phyloP scores from a whole-genome alignment of 2,113 vertebrate genomes.

The Entelurus aequoreus region DNA sequence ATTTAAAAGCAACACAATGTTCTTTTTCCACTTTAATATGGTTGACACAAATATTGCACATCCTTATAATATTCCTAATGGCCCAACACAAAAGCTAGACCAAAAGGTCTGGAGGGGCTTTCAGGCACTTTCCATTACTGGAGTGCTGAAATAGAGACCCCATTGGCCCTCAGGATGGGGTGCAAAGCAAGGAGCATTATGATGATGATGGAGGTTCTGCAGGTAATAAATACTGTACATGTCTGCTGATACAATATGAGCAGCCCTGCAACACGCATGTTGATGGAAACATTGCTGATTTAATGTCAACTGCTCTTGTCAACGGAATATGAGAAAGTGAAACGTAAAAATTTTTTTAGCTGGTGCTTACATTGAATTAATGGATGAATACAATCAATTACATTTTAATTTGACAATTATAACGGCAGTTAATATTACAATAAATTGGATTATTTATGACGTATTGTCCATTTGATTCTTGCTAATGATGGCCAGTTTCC shows the following conservation, averaged over 20 bases:
- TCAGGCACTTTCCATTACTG: constrained; percentile 52
- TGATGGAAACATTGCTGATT: constrained; percentile 13
- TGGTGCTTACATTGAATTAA: constrained; percentile 12
- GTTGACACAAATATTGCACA: constrained; percentile 25
- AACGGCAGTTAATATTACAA: constrained; percentile 14
- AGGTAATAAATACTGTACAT: constrained; percentile 27
- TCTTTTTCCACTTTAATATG: constrained; percentile 51
- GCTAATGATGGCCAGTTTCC: too few species aligned
- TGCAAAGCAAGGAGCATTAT: constrained; percentile 45
- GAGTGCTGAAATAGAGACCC: constrained; percentile 46
- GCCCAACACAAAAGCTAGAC: constrained; percentile 42
- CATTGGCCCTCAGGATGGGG: constrained; percentile 42
- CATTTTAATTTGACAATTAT: constrained; percentile 11
- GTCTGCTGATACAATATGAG: constrained; percentile 21
- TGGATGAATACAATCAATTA: constrained; percentile 22
- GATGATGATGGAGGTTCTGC: constrained; percentile 35
- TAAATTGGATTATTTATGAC: constrained; percentile 25
- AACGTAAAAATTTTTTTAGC: too few species aligned
- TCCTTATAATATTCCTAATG: constrained; percentile 61
- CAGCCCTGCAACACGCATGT: neutral
- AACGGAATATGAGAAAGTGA: neutral
- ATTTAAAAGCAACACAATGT: constrained; percentile 21
- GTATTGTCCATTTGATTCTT: too few species aligned
- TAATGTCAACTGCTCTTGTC: constrained; percentile 20
- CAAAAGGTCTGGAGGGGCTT: constrained; percentile 24